Percentiles rank a stretch among this genome's conserved stretches.
Conservation (phyloP, 2,113 vertebrate species). For the Mixornis gularis region DNA sequence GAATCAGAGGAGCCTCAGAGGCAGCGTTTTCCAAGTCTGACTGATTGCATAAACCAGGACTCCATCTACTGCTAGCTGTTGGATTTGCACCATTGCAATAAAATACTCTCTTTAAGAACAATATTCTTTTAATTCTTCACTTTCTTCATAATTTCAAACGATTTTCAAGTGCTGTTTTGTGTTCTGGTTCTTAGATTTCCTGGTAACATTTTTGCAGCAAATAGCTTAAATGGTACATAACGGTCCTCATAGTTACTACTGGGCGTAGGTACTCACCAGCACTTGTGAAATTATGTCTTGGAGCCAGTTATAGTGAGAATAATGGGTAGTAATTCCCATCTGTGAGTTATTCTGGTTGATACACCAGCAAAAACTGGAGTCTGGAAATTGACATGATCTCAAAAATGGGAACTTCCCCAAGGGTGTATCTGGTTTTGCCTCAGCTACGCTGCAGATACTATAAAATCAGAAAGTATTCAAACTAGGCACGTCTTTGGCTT, state of each 20-base stretch:
- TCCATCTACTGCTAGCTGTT: conserved; percentile 24
- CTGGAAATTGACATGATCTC: background rate
- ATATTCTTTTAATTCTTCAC: background rate
- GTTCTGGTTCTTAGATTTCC: background rate
- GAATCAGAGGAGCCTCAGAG: background rate
- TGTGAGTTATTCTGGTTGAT: background rate
- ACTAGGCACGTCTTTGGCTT: background rate
- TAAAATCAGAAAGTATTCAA: background rate
- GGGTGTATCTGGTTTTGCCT: background rate
- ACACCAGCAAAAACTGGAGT: background rate
- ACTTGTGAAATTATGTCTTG: background rate
- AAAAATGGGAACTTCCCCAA: background rate
- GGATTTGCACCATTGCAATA: background rate
- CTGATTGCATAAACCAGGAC: background rate
- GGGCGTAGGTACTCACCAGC: background rate
- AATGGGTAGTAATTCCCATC: background rate
- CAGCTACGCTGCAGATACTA: background rate
- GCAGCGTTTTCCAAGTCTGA: background rate
- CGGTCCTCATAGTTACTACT: background rate
- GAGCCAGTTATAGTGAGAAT: background rate
- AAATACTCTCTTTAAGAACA: background rate
- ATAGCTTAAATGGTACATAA: background rate
- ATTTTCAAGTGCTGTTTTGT: background rate
- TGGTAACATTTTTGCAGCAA: background rate
- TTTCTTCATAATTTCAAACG: background rate